A percentile compares a stretch with the other conserved stretches of the same genome.
phyloP scores from a whole-genome alignment of 2,888 invertebrate species.

The Lampropteryx suffumata region DNA sequence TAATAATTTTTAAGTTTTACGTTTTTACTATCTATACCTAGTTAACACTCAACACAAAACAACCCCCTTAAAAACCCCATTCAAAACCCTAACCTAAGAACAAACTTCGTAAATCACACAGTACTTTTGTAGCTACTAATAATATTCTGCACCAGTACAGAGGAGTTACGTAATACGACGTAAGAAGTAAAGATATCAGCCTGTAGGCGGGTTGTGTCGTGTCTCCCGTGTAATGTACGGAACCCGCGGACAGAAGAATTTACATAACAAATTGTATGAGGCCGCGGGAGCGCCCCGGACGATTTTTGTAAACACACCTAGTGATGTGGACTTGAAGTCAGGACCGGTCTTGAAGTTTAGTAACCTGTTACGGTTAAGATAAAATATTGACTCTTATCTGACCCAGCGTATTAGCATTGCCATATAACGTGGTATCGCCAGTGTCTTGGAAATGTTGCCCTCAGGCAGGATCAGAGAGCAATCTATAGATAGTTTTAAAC shows the following conservation, averaged over 20 bases:
- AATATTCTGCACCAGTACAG: no score
- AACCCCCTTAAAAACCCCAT: background rate
- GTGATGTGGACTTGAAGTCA: conserved; percentile 35
- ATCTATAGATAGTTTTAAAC: no score
- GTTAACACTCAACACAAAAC: no score
- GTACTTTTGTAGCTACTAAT: no score
- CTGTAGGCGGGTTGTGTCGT: conserved; percentile 27
- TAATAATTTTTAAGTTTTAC: no score
- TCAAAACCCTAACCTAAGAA: background rate
- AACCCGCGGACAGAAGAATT: conserved; percentile 30
- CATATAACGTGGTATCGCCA: no score
- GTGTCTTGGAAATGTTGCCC: no score
- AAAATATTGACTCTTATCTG: no score
- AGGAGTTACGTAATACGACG: conserved; percentile 6
- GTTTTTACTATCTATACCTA: no score
- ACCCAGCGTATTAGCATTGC: no score
- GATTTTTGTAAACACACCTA: conserved; percentile 49
- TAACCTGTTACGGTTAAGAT: no score
- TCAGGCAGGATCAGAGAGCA: no score
- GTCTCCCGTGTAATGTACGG: conserved; percentile 20
- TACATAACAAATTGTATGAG: conserved; percentile 59
- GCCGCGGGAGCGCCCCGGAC: conserved; percentile 46
- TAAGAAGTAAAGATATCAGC: conserved; percentile 23
- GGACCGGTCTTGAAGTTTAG: background rate
- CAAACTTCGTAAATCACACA: background rate